Evolutionary conservation across 1,140 invertebrate species (phyloP).

Genomic region (Potamilus streckersoni): DNA sequence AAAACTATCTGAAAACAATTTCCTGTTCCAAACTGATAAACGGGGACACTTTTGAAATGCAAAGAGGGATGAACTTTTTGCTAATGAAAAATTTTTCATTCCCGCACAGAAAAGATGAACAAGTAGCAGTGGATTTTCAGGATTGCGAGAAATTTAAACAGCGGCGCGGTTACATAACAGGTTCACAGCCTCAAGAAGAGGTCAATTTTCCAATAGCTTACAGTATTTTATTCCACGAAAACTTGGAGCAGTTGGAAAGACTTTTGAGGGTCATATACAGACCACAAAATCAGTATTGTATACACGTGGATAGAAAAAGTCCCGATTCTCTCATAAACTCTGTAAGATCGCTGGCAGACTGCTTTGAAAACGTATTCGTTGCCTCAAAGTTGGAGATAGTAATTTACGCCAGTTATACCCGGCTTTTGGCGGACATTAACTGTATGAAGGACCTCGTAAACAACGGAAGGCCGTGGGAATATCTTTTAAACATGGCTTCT

Average conservation of each 20-base stretch:
- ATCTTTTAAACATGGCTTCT: constrained; percentile 50
- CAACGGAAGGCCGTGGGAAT: constrained; percentile 40
- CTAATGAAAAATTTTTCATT: too few relatives aligned
- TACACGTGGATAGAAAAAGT: constrained; percentile 45
- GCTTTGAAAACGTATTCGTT: constrained; percentile 55
- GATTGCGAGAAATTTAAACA: constrained; percentile 14
- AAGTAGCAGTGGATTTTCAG: too few relatives aligned
- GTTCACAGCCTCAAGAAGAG: constrained; percentile 19
- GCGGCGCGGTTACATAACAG: constrained; percentile 1
- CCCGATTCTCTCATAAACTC: constrained; percentile 14
- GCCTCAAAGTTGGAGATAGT: constrained; percentile 40
- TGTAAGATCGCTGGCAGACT: constrained; percentile 27
- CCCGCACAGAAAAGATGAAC: too few relatives aligned
- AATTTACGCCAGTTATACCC: constrained; percentile 39
- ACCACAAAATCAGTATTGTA: constrained; percentile 48
- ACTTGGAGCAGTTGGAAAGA: constrained; percentile 34
- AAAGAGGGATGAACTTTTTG: too few relatives aligned
- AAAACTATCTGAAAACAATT: too few relatives aligned
- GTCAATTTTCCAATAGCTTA: constrained; percentile 43
- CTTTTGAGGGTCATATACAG: constrained; percentile 42
- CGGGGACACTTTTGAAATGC: too few relatives aligned
- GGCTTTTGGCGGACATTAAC: constrained; percentile 51
- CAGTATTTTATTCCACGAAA: constrained; percentile 36
- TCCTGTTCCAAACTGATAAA: too few relatives aligned
- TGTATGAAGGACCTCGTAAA: constrained; percentile 49